Percentiles rank a stretch among this genome's conserved stretches.
These are phyloP conservation scores for Ammodytes marinus DNA, from an alignment of 2,113 vertebrate genomes.

Conservation along the genomic window DNA sequence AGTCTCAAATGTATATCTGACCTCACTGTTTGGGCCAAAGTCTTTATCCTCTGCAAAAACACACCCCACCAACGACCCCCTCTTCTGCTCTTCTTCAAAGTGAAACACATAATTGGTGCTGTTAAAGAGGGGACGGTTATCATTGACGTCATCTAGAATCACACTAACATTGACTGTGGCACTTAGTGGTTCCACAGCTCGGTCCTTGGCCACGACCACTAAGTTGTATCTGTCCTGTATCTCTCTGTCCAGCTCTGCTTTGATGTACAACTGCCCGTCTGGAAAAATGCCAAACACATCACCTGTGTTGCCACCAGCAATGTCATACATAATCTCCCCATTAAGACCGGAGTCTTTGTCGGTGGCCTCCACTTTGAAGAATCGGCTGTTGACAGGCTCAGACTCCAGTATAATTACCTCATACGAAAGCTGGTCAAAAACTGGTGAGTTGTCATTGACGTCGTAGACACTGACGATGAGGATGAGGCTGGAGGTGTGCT, in stretches of 20 bases:
- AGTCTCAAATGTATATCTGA: conserved; percentile 93
- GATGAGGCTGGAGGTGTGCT: conserved; percentile 89
- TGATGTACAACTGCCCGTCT: conserved; percentile 97
- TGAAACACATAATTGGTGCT: conserved; percentile 97
- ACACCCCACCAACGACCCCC: conserved; percentile 91
- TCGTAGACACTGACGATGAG: conserved; percentile 95
- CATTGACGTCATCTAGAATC: conserved; percentile 95
- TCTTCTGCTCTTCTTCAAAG: conserved; percentile 93
- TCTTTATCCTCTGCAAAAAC: conserved; percentile 95
- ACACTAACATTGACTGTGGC: conserved; percentile 93
- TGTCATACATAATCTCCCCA: conserved; percentile 94
- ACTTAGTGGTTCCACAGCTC: conserved; percentile 93
- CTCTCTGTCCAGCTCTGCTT: conserved; percentile 95
- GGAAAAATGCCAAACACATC: conserved; percentile 97
- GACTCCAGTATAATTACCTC: conserved; percentile 94
- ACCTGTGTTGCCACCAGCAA: conserved; percentile 91
- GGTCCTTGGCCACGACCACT: conserved; percentile 91
- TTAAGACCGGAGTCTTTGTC: conserved; percentile 96
- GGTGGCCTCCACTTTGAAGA: conserved; percentile 94
- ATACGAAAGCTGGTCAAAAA: conserved; percentile 98
- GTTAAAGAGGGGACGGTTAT: conserved; percentile 97
- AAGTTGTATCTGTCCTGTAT: conserved; percentile 92
- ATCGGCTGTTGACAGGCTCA: conserved; percentile 95
- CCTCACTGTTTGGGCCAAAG: conserved; percentile 93
- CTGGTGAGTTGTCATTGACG: conserved; percentile 95